These are phyloP conservation scores for Pseudochromis fuscus DNA, from an alignment of 2,797 vertebrate genomes.

Conservation along the genomic window DNA sequence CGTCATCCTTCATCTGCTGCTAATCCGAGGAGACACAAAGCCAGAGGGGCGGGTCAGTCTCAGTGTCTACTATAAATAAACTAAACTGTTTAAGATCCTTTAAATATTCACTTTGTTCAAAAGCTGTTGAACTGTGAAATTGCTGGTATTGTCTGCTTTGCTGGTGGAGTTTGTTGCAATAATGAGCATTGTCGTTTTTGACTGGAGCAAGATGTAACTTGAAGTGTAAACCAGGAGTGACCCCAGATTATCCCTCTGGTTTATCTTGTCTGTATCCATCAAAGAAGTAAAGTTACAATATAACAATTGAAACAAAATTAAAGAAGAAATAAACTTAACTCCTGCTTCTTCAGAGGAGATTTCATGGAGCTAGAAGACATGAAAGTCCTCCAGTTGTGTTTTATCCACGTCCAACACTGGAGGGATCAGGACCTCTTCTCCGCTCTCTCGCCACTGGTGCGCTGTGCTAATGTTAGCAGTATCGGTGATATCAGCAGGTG, in stretches of 20 bases:
- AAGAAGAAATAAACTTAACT: too few relatives aligned
- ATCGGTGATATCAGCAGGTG: constrained; percentile 49
- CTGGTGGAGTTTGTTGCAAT: background rate
- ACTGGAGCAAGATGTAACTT: background rate
- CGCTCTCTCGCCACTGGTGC: constrained; percentile 16
- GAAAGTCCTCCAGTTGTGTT: constrained; percentile 68
- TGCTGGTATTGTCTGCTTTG: background rate
- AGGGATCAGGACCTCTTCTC: constrained; percentile 10
- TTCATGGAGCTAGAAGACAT: constrained; percentile 72
- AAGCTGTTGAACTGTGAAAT: background rate
- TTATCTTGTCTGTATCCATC: too few relatives aligned
- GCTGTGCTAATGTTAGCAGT: constrained; percentile 48
- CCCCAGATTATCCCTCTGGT: too few relatives aligned
- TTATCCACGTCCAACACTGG: constrained; percentile 46
- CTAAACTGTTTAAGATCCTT: constrained; percentile 1
- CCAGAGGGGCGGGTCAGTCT: background rate
- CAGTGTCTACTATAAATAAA: background rate
- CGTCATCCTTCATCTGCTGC: background rate
- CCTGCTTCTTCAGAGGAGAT: constrained; percentile 42
- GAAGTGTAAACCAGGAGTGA: background rate
- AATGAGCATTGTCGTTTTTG: background rate
- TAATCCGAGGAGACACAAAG: background rate
- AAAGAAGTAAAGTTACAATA: too few relatives aligned
- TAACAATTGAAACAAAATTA: too few relatives aligned
- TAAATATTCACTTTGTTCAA: background rate